These are phyloP conservation scores for Trichogramma pretiosum DNA, from an alignment of 1,140 invertebrate genomes.

Conservation along the genomic window DNA sequence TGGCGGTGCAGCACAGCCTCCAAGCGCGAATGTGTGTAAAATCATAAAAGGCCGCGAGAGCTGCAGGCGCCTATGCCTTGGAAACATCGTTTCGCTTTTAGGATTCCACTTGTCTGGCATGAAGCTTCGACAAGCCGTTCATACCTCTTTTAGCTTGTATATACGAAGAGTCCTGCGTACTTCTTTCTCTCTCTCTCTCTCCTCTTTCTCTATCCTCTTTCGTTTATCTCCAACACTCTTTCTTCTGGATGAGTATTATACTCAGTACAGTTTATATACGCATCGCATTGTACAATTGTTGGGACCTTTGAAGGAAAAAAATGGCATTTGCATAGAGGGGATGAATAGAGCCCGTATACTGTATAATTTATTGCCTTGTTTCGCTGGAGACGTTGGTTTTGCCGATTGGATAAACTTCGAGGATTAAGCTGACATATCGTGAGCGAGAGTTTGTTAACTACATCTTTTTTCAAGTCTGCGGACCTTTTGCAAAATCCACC, in stretches of 20 bases:
- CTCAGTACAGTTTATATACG: slow-evolving; percentile 5
- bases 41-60: slow-evolving; percentile 16
- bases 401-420: slow-evolving; percentile 16
- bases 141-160: slow-evolving; percentile 11
- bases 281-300: slow-evolving; percentile 7
- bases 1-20: no score
- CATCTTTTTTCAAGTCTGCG: no score
- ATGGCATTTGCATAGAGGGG: no score
- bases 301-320: no score
- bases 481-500: no score
- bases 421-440: no score
- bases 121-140: slow-evolving; percentile 19
- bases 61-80: neutral
- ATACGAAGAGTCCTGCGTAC: slow-evolving; percentile 4
- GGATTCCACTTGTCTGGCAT: slow-evolving; percentile 13
- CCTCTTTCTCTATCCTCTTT: neutral
- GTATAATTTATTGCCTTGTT: slow-evolving; percentile 12
- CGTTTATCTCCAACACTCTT: no score
- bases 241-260: slow-evolving; percentile 5
- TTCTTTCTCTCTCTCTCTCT: neutral
- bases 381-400: neutral
- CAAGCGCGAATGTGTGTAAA: slow-evolving; percentile 5
- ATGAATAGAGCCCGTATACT: slow-evolving; percentile 14
- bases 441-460: no score
- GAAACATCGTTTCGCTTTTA: slow-evolving; percentile 20